phyloP scores from a whole-genome alignment of 2,888 invertebrate species.

The Netelia inedita region DNA sequence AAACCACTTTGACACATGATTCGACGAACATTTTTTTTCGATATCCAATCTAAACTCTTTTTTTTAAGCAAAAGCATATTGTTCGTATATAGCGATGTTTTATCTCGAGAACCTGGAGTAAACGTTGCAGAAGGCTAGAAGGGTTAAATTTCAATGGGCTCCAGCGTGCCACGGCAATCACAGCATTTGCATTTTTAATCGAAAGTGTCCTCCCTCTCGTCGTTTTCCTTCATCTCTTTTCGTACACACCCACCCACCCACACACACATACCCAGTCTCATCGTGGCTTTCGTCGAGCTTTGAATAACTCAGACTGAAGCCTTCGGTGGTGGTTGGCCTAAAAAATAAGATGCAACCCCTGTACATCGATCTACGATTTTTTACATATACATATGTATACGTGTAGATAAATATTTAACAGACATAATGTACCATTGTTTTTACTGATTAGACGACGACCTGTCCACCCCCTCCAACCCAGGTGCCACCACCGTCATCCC shows the following conservation, averaged over 20 bases:
- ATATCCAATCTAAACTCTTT: neutral
- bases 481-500: too few relatives aligned
- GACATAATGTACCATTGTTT: conserved; percentile 5
- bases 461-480: neutral
- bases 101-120: neutral
- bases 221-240: conserved; percentile 26
- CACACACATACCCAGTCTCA: neutral
- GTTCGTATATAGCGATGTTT: neutral
- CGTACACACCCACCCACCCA: neutral
- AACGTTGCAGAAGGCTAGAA: conserved; percentile 35
- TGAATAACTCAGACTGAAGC: conserved; percentile 83
- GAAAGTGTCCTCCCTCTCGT: conserved; percentile 11
- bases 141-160: conserved; percentile 43
- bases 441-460: conserved; percentile 30
- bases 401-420: neutral
- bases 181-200: conserved; percentile 59
- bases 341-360: conserved; percentile 33
- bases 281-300: conserved; percentile 28
- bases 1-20: neutral
- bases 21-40: neutral
- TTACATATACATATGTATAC: neutral
- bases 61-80: neutral
- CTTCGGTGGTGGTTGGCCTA: conserved; percentile 68
- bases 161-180: conserved; percentile 49
- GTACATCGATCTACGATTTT: neutral